These are phyloP conservation scores for Campoplex capitator DNA, from an alignment of 2,888 invertebrate species.

Conservation along the genomic window DNA sequence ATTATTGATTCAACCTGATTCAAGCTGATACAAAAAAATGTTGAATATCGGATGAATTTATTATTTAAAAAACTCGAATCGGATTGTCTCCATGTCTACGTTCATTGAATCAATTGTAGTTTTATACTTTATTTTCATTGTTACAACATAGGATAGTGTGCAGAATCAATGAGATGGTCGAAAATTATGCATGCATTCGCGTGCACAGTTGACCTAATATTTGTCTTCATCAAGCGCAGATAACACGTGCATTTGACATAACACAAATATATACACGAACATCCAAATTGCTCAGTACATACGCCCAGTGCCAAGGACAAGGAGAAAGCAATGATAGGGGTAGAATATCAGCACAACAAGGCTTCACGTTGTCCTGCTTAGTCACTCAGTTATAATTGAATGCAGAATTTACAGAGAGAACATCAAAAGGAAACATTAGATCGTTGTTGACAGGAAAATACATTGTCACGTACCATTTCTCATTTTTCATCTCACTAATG, in stretches of 20 bases:
- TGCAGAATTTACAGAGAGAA: conserved; percentile 34
- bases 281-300: conserved; percentile 26
- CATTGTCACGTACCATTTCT: background rate
- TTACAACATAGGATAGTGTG: background rate
- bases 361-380: conserved; percentile 25
- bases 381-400: conserved; percentile 39
- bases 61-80: too few species aligned
- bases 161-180: background rate
- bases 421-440: background rate
- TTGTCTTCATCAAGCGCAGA: conserved; percentile 39
- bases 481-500: background rate
- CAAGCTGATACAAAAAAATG: too few species aligned
- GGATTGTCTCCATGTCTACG: background rate
- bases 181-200: background rate
- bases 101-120: background rate
- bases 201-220: conserved; percentile 42
- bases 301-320: background rate
- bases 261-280: conserved; percentile 7
- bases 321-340: conserved; percentile 5
- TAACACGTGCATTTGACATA: conserved; percentile 18
- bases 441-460: conserved; percentile 2
- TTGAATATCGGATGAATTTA: too few species aligned
- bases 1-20: too few species aligned
- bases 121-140: background rate
- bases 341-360: conserved; percentile 12